Evolutionary conservation across 2,113 vertebrate genomes (phyloP), one percentile per base, ranked within the genome.

Genomic region (Cyprinodon variegatus): DNA sequence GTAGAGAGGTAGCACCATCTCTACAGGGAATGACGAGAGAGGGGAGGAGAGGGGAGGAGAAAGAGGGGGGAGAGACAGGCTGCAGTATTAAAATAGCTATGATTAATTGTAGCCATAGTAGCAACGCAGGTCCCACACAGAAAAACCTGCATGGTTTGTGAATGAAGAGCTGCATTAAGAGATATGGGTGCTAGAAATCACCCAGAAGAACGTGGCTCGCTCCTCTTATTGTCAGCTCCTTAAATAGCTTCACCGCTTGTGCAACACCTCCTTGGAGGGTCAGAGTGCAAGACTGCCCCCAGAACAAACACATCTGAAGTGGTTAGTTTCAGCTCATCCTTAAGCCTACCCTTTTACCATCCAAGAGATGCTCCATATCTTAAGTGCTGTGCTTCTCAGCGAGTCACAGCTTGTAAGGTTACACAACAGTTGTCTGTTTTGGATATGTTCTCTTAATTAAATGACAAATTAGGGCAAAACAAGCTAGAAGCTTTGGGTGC

Each of bases 1-100:
- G 82, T 86, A 85, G 89, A 81, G 86, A 93, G 87, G 88, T 86
- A 90, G 82, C 87, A 81, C 90, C 84, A 73, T 89, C 77, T 87
- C 90, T 88, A 81, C 67, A 62, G 89, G 85, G 91, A 92, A 67
- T 11, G 79, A 82, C 63, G 74, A 61, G 73, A 83, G 81, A 80
- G 72, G 83, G 72, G 75, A 82, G 63, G 74, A 61, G 73, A 83
- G 81, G 80, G 72, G 83, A 74, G 75, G 84, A 77, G 78, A 86
- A 83, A 73, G 83, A 85, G 80, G 76, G 86, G 81, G 75, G 83
- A 86, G 80, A 84, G 85, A 84, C 61, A 84, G 83, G 45, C 82
- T 70, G 85, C 68, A 50, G 86, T 83, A 75, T 82, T 61, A 83
- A 85, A 84, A 77, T 70, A 82, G 79, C 85, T 86, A 79, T 91